Evolutionary conservation across 2,888 invertebrate genomes (phyloP).

Genomic region (Ichneumoninae sp.): DNA sequence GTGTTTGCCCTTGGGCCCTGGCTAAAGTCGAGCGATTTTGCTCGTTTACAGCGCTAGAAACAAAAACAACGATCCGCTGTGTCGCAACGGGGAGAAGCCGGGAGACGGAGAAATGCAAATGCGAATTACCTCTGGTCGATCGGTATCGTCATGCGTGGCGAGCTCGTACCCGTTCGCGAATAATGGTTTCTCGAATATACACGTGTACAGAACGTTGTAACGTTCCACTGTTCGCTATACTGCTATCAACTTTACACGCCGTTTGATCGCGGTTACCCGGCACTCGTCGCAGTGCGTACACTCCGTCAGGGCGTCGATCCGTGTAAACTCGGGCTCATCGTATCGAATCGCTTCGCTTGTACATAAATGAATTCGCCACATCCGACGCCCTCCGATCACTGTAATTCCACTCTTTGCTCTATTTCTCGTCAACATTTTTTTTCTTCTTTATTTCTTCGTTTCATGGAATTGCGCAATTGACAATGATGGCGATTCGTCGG

Average conservation of each 20-base stretch:
- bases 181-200: slow-evolving; percentile 15
- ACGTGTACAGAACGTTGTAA: slow-evolving; percentile 4
- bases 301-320: slow-evolving; percentile 72
- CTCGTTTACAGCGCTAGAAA: not conserved
- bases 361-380: not conserved
- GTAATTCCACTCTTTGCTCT: not conserved
- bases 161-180: slow-evolving; percentile 3
- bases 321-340: slow-evolving; percentile 71
- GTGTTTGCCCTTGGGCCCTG: not conserved
- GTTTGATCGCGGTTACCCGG: slow-evolving; percentile 68
- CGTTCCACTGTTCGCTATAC: slow-evolving; percentile 14
- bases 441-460: not conserved
- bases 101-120: slow-evolving; percentile 12
- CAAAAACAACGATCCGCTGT: not conserved
- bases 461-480: not conserved
- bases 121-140: slow-evolving; percentile 20
- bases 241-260: slow-evolving; percentile 69
- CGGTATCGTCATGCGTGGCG: slow-evolving; percentile 3
- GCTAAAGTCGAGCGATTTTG: slow-evolving; percentile 13
- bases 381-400: not conserved
- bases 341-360: slow-evolving; percentile 47
- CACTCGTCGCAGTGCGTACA: slow-evolving; percentile 27
- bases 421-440: not conserved
- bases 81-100: not conserved
- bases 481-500: not conserved